Evolutionary conservation across 2,888 invertebrate genomes (phyloP), one percentile per base, ranked within the genome.

Genomic region (Chloroclystis v-ata): DNA sequence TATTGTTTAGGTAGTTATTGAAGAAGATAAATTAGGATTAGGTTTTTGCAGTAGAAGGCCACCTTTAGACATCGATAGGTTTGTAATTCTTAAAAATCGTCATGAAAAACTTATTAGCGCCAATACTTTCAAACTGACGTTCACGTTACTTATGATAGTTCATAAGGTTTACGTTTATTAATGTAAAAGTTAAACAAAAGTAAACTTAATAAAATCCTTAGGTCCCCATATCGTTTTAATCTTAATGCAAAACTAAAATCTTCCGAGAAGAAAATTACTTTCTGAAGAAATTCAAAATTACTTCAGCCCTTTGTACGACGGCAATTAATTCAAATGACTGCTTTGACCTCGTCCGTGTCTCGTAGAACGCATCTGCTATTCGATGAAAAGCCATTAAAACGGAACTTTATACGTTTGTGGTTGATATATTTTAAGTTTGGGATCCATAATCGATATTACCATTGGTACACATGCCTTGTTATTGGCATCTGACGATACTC

Each of bases 251-350:
- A 33, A 16, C 10, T 7, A 9, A 16, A 16, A 33, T 6, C 20
- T 32, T 12, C 13, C 14, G 9, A 13, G 20, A 33, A 33, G 20
- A 16, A 20, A 16, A 16, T 28, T 10, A 39, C 33, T 16, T 47
- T 47, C 24, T 14, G 10, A 20, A 43, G 26, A 39, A 35, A 43
- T 14, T 35, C 14, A 39, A 49, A 60, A 58, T 58, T 56, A 28
- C 10, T 37, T 30, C 30, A 29, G 37, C 28, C 57, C 59, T 62
- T 70, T 70, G 69, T 67, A 72, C 71, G 64, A 61, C 65, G 63
- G 68, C 74, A 77, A 79, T 77, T 79, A 78, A 69, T 75, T 72
- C 67, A 67, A 62, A 72, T 69, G 67, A 72, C 67, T 61, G 69
- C 63, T 70, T 66, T 72, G 75, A 72, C 72, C 75, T 72, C 67